Evolutionary conservation across 2,797 vertebrate species (phyloP).

Genomic region (Xiphorhynchus erythropygius): DNA sequence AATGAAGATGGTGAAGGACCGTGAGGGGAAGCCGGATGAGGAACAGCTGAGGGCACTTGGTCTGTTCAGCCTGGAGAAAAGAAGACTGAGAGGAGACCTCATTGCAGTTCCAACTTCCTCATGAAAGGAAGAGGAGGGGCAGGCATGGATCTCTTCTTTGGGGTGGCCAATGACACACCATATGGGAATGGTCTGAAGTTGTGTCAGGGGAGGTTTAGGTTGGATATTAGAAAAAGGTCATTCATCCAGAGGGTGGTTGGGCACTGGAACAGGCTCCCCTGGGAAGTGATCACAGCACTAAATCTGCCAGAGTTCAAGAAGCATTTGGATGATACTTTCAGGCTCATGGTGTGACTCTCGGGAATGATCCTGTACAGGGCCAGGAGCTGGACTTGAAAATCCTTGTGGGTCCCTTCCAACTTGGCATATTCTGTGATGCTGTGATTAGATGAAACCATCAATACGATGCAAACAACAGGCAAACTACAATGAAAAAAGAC

Average conservation of each 20-base stretch:
- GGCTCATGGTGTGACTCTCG: not conserved
- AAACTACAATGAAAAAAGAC: not conserved
- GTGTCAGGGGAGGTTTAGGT: not conserved
- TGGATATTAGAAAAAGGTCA: not conserved
- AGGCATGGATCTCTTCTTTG: not conserved
- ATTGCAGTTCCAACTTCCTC: not conserved
- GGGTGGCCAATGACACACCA: not conserved
- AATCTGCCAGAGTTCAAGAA: not conserved
- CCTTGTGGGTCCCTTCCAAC: not conserved
- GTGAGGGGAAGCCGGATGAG: not conserved
- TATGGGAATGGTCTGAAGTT: not conserved
- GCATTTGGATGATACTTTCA: not conserved
- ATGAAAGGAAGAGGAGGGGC: not conserved
- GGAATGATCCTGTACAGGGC: not conserved
- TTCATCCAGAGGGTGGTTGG: not conserved
- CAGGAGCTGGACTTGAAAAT: not conserved
- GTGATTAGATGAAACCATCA: not conserved
- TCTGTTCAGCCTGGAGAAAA: not conserved
- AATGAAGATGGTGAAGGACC: not conserved
- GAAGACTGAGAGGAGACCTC: not conserved
- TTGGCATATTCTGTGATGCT: not conserved
- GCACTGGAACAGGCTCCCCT: not conserved
- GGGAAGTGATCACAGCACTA: not conserved
- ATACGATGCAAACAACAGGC: not conserved
- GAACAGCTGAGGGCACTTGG: not conserved